These are phyloP conservation scores for Bugula neritina DNA, from an alignment of 2,888 invertebrate genomes.

Conservation along the genomic window DNA sequence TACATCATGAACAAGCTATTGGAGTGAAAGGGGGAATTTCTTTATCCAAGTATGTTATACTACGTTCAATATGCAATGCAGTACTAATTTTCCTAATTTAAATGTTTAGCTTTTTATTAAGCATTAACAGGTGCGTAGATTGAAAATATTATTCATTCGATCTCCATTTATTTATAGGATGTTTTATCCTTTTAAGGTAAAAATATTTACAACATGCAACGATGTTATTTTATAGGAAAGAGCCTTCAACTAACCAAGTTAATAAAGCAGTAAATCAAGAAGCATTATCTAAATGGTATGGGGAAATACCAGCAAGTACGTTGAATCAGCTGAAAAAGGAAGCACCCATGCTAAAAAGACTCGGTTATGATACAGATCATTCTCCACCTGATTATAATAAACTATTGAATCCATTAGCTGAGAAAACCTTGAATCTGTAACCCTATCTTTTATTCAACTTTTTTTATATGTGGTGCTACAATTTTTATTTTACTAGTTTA, in stretches of 20 bases:
- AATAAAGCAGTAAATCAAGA: slow-evolving; percentile 95
- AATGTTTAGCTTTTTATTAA: background rate
- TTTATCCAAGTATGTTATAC: slow-evolving; percentile 76
- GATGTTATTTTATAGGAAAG: too few relatives aligned
- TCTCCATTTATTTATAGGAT: too few relatives aligned
- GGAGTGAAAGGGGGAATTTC: slow-evolving; percentile 90
- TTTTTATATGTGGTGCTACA: too few relatives aligned
- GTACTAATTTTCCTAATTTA: background rate
- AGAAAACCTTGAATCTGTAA: slow-evolving; percentile 2
- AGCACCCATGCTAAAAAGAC: slow-evolving; percentile 84
- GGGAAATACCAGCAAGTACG: slow-evolving; percentile 67
- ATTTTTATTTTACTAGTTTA: too few relatives aligned
- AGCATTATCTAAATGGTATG: slow-evolving; percentile 65
- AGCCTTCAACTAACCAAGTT: slow-evolving; percentile 95
- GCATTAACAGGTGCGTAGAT: background rate
- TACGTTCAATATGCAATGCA: too few relatives aligned
- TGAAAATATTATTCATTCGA: too few relatives aligned
- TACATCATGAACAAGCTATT: slow-evolving; percentile 95
- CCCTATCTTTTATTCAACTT: too few relatives aligned
- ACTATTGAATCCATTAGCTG: slow-evolving; percentile 12
- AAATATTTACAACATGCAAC: too few relatives aligned
- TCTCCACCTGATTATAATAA: slow-evolving; percentile 92
- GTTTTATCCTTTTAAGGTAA: too few relatives aligned
- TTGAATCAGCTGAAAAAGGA: slow-evolving; percentile 83
- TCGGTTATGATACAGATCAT: slow-evolving; percentile 86